Conservation (phyloP, 1,140 invertebrate genomes). For the Drosophila equinoxialis region DNA sequence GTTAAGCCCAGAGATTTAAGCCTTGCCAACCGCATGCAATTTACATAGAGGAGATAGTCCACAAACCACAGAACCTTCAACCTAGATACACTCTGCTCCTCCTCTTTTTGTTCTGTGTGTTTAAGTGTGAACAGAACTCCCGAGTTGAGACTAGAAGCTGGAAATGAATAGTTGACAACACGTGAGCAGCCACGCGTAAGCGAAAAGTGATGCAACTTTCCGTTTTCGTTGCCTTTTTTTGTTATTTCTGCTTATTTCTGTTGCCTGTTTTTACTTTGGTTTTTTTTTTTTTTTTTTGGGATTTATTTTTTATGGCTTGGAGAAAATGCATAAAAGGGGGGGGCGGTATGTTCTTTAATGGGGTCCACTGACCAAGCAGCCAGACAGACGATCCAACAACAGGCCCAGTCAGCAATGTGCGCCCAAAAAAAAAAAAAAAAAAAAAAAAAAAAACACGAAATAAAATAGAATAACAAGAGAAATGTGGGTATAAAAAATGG, state of each 20-base stretch:
- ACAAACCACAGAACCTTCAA: not conserved
- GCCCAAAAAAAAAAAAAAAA: constrained; percentile 24
- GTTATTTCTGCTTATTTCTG: constrained; percentile 21
- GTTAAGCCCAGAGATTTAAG: not conserved
- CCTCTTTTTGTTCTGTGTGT: not conserved
- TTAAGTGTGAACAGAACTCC: constrained; percentile 12
- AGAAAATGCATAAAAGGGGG: constrained; percentile 71
- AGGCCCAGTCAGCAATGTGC: constrained; percentile 11
- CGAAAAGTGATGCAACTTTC: constrained; percentile 64
- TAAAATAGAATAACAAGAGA: constrained; percentile 17
- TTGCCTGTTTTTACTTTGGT: constrained; percentile 29
- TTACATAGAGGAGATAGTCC: constrained; percentile 1
- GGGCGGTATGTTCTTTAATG: constrained; percentile 8
- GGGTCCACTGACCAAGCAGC: constrained; percentile 16
- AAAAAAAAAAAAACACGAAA: not conserved
- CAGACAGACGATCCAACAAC: not conserved
- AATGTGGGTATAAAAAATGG: constrained; percentile 25
- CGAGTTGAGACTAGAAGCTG: constrained; percentile 9
- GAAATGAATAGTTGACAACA: constrained; percentile 42
- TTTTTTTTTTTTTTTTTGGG: constrained; percentile 66
- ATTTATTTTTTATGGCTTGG: constrained; percentile 57
- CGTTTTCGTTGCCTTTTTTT: constrained; percentile 22
- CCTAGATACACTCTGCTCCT: not conserved
- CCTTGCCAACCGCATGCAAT: constrained; percentile 12
- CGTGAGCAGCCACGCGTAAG: constrained; percentile 62